These are phyloP conservation scores for Cottus gobio DNA, from an alignment of 2,113 vertebrate species.

Conservation along the genomic window DNA sequence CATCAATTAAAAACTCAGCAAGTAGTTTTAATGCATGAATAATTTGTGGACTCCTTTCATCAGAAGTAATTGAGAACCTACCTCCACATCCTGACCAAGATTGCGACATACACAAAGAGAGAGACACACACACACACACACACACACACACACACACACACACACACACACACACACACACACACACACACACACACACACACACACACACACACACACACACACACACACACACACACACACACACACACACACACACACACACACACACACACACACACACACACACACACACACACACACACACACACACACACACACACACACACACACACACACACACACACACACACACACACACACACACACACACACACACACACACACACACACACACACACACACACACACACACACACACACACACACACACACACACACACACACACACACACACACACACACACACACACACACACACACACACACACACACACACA, in stretches of 20 bases:
- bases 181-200: slow-evolving; percentile 25
- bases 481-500: not conserved
- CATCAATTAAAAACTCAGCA: not conserved
- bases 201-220: slow-evolving; percentile 14
- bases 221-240: not conserved
- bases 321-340: not conserved
- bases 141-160: not conserved
- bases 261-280: slow-evolving; percentile 15
- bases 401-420: not conserved
- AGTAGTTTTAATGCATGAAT: not conserved
- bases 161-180: slow-evolving; percentile 16
- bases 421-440: slow-evolving; percentile 9
- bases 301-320: not conserved
- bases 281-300: slow-evolving; percentile 28
- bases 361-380: slow-evolving; percentile 26
- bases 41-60: not conserved
- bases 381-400: slow-evolving; percentile 9
- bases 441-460: slow-evolving; percentile 15
- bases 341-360: slow-evolving; percentile 11
- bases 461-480: slow-evolving; percentile 29
- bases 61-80: slow-evolving; percentile 19
- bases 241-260: not conserved
- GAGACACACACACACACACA: slow-evolving; percentile 2
- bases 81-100: slow-evolving; percentile 66
- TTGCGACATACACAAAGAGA: no score